These are phyloP conservation scores for Pachyuromys duprasi DNA, from an alignment of 2,797 vertebrate species.

Conservation along the genomic window DNA sequence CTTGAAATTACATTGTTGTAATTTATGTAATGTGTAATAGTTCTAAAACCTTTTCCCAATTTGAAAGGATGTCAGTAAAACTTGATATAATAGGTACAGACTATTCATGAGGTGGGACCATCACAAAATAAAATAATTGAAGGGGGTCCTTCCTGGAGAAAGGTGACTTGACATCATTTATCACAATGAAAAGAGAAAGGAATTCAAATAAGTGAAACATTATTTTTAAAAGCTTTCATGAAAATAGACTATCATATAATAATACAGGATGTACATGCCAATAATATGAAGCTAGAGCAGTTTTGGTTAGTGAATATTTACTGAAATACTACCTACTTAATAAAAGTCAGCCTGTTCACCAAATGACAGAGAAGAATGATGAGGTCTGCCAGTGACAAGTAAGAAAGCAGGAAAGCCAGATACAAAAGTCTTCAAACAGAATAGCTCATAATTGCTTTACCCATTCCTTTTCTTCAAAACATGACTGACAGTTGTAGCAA, in stretches of 20 bases:
- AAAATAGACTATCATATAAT: neutral
- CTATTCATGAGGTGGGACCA: neutral
- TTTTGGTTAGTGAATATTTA: neutral
- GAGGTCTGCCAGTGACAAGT: neutral
- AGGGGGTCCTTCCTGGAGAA: neutral
- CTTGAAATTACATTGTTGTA: no score
- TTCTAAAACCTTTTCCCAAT: no score
- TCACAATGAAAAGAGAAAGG: neutral
- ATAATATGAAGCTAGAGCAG: fast-evolving
- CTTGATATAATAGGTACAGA: neutral
- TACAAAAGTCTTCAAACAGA: neutral
- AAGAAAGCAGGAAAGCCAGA: neutral
- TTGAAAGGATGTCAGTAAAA: no score
- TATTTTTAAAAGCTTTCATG: neutral
- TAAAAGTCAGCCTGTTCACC: neutral
- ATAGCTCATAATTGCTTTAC: neutral
- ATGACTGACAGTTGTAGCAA: neutral
- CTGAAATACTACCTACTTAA: neutral
- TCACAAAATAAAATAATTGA: neutral
- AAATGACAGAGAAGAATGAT: neutral
- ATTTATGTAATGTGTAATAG: no score
- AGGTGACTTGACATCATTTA: neutral
- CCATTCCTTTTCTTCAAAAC: neutral
- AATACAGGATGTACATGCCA: neutral
- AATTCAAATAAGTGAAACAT: neutral